Base-by-base conservation (phyloP, 1,140 invertebrate genomes). In the Wasmannia auropunctata region DNA sequence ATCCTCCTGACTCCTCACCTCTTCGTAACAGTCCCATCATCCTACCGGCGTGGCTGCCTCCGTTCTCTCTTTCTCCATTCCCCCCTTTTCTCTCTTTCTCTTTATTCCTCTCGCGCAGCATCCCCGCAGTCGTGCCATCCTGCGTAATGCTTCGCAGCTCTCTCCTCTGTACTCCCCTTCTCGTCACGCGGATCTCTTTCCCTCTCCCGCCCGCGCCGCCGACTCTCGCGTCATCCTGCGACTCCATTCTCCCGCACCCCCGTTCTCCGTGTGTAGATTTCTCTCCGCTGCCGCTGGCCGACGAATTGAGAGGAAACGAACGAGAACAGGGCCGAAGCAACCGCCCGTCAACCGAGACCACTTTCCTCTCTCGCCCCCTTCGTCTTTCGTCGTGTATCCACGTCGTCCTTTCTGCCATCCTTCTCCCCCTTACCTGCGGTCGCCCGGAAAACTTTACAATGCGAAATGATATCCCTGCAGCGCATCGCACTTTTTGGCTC, bases 271-370 rank as follows among this genome's bases (percentile, higher is more conserved):
- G 46, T 70, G 65, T 56, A 81, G 65, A 65, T 77, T 25, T 81
- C 83, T 85, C 89, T 89, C 69, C 86, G 84, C 85, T 81, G 10
- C 60, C 87, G 86, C 79, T 91, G 87, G 81, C 76, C 91, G 88
- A 86, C 91, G 91, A 93, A 93, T 94, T 90, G 91, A 93, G 92
- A 93, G 93, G 92, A 94, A 94, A 94, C 92, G 93, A 93, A 92
- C 91, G 90, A 92, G 91, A 94, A 93, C 93, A 91, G 91, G 91
- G 86, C 88, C 88, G 92, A 92, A 87, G 89, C 91, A 93, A 92
- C 93, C 91, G 92, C 86, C 91, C 92, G 90, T 93, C 92, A 93
- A 93, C 93, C 90, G 89, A 88, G 86, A 86, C 76, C 85, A 58
- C 79, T 84, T 76, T 88, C 87, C 83, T 88, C 79, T 43, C 76